These are phyloP conservation scores for Lasioglossum figueresi DNA, from an alignment of 2,888 invertebrate species.

Conservation along the genomic window DNA sequence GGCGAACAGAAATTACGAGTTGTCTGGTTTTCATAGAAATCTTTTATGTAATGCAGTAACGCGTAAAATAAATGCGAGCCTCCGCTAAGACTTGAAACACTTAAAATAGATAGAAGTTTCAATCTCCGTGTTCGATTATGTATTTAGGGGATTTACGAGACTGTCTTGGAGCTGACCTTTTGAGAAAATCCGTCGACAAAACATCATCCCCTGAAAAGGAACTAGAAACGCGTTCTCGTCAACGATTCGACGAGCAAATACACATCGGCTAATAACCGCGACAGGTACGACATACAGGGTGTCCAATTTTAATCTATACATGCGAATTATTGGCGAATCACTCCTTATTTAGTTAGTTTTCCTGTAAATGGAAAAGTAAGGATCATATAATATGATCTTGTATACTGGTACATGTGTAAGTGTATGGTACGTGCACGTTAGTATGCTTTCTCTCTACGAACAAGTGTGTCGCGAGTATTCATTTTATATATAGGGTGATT, in stretches of 20 bases:
- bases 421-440: too few species aligned
- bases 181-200: not conserved
- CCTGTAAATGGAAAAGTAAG: too few species aligned
- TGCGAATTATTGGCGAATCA: not conserved
- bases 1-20: not conserved
- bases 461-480: too few species aligned
- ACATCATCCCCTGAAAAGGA: not conserved
- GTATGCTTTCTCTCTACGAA: too few species aligned
- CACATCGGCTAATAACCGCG: not conserved
- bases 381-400: not conserved
- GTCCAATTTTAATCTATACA: not conserved
- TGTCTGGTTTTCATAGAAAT: not conserved
- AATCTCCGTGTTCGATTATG: not conserved
- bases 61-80: not conserved
- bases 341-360: not conserved
- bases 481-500: too few species aligned
- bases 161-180: not conserved
- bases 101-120: too few species aligned
- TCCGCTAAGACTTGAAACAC: too few species aligned
- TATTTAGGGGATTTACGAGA: not conserved
- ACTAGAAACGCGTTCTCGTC: not conserved
- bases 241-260: not conserved
- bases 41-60: not conserved
- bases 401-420: too few species aligned
- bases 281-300: not conserved